Base-by-base conservation (phyloP, 2,113 vertebrate species). In the Hippocampus zosterae region DNA sequence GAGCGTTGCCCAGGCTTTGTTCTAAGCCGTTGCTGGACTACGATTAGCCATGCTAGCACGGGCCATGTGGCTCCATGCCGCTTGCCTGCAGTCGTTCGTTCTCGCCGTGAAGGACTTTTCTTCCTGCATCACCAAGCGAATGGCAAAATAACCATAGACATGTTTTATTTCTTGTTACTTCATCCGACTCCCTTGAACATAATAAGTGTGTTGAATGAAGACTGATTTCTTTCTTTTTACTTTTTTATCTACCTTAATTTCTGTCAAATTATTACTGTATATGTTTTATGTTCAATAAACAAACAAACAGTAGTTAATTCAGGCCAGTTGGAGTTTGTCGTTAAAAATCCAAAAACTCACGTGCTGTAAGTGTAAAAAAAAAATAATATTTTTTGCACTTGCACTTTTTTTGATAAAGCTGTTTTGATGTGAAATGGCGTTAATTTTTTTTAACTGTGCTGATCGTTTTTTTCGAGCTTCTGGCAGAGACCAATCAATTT, bases 1-100 rank as follows among this genome's bases (percentile, higher is more conserved):
- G 50, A 76, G 40, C 69, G 0, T 23, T 79, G 78, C 76, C 81
- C 81, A 73, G 72, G 59, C 83, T 89, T 88, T 88, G 84, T 82
- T 88, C 65, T 79, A 66, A 74, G 69, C 75, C 48, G 16, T 53
- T 69, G 69, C 62, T 72, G 83, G 81, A 83, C 77, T 69, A 44
- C 1, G 75, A 83, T 83, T 85, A 81, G 78, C 81, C 44, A 42
- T n/a, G 77, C 82, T 74, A 44, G 37, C 79, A n/a, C 12, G 3
- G n/a, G 82, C 81, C 75, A 82, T 81, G 79, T 84, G 84, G 79
- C 81, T 70, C 7, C 6, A 8, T 46, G 81, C 80, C 79, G 68
- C 74, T 37, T 55, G 78, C 68, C 70, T 78, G 46, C 70, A 75
- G 48, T 78, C 62, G 40, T 64, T 67, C 65, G 40, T 64, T 68